phyloP scores from a whole-genome alignment of 1,140 invertebrate species.

The Nixonia krombeini region DNA sequence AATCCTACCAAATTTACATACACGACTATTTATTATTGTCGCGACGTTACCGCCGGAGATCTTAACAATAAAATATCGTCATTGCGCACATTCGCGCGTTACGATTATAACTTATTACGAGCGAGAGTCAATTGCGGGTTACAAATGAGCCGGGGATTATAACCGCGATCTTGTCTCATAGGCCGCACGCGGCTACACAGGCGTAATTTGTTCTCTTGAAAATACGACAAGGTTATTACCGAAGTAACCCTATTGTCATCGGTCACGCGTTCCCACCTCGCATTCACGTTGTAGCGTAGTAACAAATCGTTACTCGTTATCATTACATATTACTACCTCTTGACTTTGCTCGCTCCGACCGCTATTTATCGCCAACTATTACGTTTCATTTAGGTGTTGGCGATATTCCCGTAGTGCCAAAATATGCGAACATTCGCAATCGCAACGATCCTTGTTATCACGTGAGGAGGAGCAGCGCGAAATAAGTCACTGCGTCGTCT shows the following conservation, averaged over 20 bases:
- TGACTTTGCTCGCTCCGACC: neutral
- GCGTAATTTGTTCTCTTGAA: constrained; percentile 36
- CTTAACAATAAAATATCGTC: too few relatives aligned
- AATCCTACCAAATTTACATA: too few relatives aligned
- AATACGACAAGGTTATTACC: constrained; percentile 39
- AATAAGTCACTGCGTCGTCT: too few relatives aligned
- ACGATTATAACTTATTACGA: too few relatives aligned
- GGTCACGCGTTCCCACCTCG: constrained; percentile 27
- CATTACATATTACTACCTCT: neutral
- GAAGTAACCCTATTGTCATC: constrained; percentile 26
- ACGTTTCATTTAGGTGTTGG: too few relatives aligned
- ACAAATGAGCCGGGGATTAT: constrained; percentile 55
- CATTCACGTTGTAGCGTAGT: constrained; percentile 22
- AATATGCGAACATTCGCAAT: too few relatives aligned
- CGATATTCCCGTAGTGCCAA: too few relatives aligned
- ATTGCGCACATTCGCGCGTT: too few relatives aligned
- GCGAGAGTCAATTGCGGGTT: constrained; percentile 44
- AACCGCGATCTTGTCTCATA: constrained; percentile 26
- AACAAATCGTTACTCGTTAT: constrained; percentile 26
- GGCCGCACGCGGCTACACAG: constrained; percentile 18
- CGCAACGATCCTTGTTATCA: too few relatives aligned
- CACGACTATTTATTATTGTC: too few relatives aligned
- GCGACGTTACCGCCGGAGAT: too few relatives aligned
- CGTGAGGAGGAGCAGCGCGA: too few relatives aligned
- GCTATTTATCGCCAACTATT: neutral